Base-by-base conservation (phyloP, 2,113 vertebrate species). In the Notothenia rossii region DNA sequence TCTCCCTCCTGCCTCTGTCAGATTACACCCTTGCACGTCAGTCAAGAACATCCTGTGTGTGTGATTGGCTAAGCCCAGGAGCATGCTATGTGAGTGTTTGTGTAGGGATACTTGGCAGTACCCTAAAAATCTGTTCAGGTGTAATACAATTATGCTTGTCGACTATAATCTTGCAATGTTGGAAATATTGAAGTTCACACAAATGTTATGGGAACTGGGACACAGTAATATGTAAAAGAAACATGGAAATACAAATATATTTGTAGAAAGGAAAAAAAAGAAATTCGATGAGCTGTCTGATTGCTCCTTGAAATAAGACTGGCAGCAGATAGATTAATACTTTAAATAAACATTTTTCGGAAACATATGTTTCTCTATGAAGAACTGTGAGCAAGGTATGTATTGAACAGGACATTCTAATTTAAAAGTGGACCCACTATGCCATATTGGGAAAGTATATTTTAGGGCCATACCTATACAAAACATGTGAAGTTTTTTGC, bases 11-110 rank as follows among this genome's bases (percentile, higher is more conserved):
- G 67, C 29, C 70, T 59, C 75, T 86, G 82, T 77, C 86, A 89
- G 79, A 88, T 87, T 78, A 75, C 63, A 67, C 82, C 79, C 83
- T 85, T 22, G 7, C 79, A 45, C n/a, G 60, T 82, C 89, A 91
- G 40, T 89, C 85, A 89, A 72, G 70, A 70, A 14, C 62, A 70
- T 84, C 62, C 20, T 3, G 69, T 0, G 56, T 0, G 56, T 63
- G 72, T 77, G 33, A 85, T 86, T 90, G 88, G 89, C 72, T 22
- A n/a, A 82, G 72, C 48, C 50, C 14, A 15, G 68, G 51, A 2
- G 5, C 40, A 11, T 73, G 56, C 46, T 40, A 11, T 33, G 45
- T 12, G 25, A 13, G 51, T 33, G 56, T 40, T 5, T 40, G 36
- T 40, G 70, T 70, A 10, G 1, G 25, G 48, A 73, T 58, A 2